These are phyloP conservation scores for Cheilosia vulpina DNA, from an alignment of 2,888 invertebrate genomes.

Conservation along the genomic window DNA sequence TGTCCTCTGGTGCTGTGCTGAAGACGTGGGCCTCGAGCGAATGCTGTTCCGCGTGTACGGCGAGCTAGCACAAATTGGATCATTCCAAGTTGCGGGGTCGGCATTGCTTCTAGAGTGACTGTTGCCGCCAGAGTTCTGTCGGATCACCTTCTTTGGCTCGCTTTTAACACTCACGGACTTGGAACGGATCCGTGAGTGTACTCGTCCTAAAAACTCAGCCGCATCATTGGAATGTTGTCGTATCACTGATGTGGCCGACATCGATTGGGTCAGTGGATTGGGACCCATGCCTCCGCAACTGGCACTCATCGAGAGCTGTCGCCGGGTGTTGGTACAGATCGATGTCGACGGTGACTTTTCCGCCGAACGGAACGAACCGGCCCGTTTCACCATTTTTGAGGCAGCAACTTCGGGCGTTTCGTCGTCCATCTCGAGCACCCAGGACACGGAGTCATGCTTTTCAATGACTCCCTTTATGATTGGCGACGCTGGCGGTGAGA, in stretches of 20 bases:
- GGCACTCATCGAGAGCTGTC: slow-evolving; percentile 81
- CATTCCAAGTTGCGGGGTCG: slow-evolving; percentile 76
- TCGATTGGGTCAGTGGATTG: slow-evolving; percentile 84
- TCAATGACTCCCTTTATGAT: slow-evolving; percentile 93
- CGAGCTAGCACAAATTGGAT: slow-evolving; percentile 77
- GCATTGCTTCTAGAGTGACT: slow-evolving; percentile 72
- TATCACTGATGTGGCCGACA: slow-evolving; percentile 84
- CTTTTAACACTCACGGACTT: slow-evolving; percentile 83
- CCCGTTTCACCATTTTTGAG: slow-evolving; percentile 88
- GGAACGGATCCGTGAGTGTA: slow-evolving; percentile 83
- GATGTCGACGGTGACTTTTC: slow-evolving; percentile 80
- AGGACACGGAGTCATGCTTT: slow-evolving; percentile 93
- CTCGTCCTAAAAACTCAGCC: slow-evolving; percentile 78
- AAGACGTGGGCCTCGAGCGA: slow-evolving; percentile 59
- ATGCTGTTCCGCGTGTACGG: slow-evolving; percentile 77
- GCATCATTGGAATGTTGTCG: slow-evolving; percentile 81
- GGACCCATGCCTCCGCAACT: slow-evolving; percentile 77
- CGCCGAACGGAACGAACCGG: slow-evolving; percentile 86
- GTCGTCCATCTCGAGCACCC: slow-evolving; percentile 91
- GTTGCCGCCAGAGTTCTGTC: slow-evolving; percentile 76
- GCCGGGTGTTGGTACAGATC: slow-evolving; percentile 78
- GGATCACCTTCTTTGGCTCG: slow-evolving; percentile 76
- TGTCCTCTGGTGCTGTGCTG: slow-evolving; percentile 69
- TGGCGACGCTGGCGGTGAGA: slow-evolving; percentile 88
- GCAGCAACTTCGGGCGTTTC: slow-evolving; percentile 90